Evolutionary conservation across 2,888 invertebrate species (phyloP).

Genomic region (Parnassius smintheus): DNA sequence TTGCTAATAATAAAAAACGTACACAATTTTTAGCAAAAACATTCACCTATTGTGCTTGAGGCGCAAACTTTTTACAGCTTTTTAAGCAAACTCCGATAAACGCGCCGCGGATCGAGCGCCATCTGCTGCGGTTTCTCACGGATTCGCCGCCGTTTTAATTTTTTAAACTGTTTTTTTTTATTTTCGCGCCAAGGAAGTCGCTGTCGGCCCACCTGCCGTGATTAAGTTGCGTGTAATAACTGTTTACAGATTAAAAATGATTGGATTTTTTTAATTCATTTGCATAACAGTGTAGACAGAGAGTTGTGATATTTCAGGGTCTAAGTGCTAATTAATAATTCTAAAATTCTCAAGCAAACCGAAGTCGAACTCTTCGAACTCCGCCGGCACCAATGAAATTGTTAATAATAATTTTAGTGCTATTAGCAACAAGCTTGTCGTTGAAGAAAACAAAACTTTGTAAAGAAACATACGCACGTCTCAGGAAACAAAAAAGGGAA

Average conservation of each 20-base stretch:
- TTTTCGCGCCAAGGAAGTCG: slow-evolving; percentile 26
- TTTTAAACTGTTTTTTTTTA: slow-evolving; percentile 22
- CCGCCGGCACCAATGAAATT: too few relatives aligned
- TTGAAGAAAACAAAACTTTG: too few relatives aligned
- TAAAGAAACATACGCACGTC: too few relatives aligned
- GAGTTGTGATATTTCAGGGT: too few relatives aligned
- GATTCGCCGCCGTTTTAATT: slow-evolving; percentile 25
- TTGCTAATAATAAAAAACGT: slow-evolving; percentile 9
- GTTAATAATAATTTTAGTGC: too few relatives aligned
- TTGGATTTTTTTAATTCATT: neutral
- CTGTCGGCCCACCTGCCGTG: slow-evolving; percentile 19
- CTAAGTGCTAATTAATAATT: too few relatives aligned
- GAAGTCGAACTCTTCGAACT: too few relatives aligned
- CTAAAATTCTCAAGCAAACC: too few relatives aligned
- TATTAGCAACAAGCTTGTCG: too few relatives aligned
- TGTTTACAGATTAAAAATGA: slow-evolving; percentile 9
- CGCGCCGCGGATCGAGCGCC: slow-evolving; percentile 23
- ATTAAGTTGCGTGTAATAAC: slow-evolving; percentile 2
- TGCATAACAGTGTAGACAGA: too few relatives aligned
- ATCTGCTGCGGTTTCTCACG: slow-evolving; percentile 39
- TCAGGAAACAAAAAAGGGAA: too few relatives aligned
- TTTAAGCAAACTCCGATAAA: slow-evolving; percentile 26
- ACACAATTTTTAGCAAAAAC: slow-evolving; percentile 12
- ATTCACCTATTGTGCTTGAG: slow-evolving; percentile 17
- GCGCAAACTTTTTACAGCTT: slow-evolving; percentile 27